Conservation (phyloP, 1,140 invertebrate genomes). For the Drosophila bipectinata region DNA sequence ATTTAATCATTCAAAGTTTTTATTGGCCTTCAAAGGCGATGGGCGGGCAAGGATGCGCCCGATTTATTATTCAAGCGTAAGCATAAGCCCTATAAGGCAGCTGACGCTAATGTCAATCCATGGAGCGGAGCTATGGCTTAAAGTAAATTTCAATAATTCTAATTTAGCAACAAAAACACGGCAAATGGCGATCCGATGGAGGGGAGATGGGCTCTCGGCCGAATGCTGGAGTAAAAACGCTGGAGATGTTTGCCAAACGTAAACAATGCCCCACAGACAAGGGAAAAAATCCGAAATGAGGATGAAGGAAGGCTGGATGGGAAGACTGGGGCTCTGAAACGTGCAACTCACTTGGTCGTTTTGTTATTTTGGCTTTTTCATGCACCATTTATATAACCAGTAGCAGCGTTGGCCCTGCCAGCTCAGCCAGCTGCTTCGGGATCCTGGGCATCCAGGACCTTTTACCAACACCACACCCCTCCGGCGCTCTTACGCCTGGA, state of each 20-base stretch:
- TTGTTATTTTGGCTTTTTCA: slow-evolving; percentile 82
- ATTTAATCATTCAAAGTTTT: slow-evolving; percentile 41
- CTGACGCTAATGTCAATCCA: slow-evolving; percentile 60
- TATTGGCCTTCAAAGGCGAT: background rate
- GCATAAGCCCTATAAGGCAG: slow-evolving; percentile 62
- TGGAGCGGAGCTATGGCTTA: slow-evolving; percentile 36
- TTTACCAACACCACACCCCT: background rate
- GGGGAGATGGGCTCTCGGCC: background rate
- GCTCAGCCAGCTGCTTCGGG: slow-evolving; percentile 62
- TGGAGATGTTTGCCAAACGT: slow-evolving; percentile 65
- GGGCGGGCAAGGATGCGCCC: background rate
- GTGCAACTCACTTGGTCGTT: slow-evolving; percentile 75
- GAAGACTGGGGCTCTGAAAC: slow-evolving; percentile 35
- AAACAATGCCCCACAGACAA: slow-evolving; percentile 66
- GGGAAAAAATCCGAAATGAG: slow-evolving; percentile 11
- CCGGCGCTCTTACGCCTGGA: background rate
- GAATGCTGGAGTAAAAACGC: slow-evolving; percentile 17
- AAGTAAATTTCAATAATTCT: slow-evolving; percentile 79
- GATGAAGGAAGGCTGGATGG: background rate
- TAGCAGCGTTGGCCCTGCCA: slow-evolving; percentile 39
- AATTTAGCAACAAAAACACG: slow-evolving; percentile 64
- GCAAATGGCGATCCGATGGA: slow-evolving; percentile 17
- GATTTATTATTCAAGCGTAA: slow-evolving; percentile 67
- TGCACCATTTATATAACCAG: slow-evolving; percentile 80
- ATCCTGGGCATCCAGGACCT: slow-evolving; percentile 11